Conservation (phyloP, 2,888 invertebrate genomes). For the Trissolcus brochymenae region DNA sequence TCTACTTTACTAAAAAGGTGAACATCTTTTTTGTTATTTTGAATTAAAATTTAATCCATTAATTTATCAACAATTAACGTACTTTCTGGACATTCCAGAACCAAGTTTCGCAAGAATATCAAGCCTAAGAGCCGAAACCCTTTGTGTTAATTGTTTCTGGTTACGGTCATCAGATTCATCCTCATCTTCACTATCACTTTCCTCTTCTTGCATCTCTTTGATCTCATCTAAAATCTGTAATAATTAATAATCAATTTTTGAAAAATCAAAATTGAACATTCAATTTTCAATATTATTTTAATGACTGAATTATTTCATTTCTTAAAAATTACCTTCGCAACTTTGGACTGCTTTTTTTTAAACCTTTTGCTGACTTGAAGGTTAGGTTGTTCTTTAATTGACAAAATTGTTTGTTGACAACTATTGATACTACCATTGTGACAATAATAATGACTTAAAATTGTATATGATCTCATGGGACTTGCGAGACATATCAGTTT, state of each 20-base stretch:
- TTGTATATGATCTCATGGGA: too few relatives aligned
- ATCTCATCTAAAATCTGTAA: background rate
- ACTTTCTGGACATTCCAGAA: background rate
- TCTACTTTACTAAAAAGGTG: constrained; percentile 84
- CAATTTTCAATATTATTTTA: background rate
- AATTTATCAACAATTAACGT: background rate
- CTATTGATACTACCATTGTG: background rate
- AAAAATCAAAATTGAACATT: background rate
- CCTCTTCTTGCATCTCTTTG: background rate
- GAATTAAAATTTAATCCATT: background rate
- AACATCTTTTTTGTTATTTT: background rate
- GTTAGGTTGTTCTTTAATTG: background rate
- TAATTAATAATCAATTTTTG: background rate
- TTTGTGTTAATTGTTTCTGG: background rate
- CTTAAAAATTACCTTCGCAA: background rate
- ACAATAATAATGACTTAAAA: too few relatives aligned
- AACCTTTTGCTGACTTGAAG: background rate
- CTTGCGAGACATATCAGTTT: too few relatives aligned
- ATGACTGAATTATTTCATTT: background rate
- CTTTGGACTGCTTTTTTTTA: background rate
- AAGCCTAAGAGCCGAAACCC: background rate
- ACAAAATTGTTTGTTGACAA: background rate
- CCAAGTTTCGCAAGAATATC: background rate
- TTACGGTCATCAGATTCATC: background rate
- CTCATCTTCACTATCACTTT: background rate